Percentiles rank a stretch among this genome's conserved stretches.
phyloP scores from a whole-genome alignment of 2,888 invertebrate genomes.

The Parnassius smintheus region DNA sequence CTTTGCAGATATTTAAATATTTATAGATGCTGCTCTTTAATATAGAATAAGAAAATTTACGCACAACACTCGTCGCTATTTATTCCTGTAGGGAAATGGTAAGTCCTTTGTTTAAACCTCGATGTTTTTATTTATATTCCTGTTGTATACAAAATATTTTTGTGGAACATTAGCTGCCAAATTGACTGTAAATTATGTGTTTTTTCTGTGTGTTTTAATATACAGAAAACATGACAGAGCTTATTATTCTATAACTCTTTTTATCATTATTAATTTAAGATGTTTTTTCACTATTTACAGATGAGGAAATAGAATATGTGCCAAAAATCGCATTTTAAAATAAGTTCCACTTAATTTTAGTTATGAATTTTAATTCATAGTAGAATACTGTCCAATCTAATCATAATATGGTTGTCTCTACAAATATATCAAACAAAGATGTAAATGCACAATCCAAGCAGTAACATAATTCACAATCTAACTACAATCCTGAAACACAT shows the following conservation, averaged over 20 bases:
- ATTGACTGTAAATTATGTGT: too few relatives aligned
- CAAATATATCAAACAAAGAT: constrained; percentile 7
- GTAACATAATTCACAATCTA: not conserved
- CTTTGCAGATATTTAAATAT: constrained; percentile 79
- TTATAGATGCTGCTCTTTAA: constrained; percentile 64
- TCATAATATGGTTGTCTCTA: constrained; percentile 15
- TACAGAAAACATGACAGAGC: too few relatives aligned
- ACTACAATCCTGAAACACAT: constrained; percentile 8
- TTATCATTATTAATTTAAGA: not conserved
- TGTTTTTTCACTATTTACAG: constrained; percentile 11
- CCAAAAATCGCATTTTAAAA: not conserved
- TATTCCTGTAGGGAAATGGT: constrained; percentile 52
- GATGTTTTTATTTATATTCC: constrained; percentile 11
- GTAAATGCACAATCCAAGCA: constrained; percentile 6
- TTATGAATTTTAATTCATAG: constrained; percentile 6
- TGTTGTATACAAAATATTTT: not conserved
- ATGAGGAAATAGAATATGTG: constrained; percentile 7
- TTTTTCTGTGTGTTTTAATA: too few relatives aligned
- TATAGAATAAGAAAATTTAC: constrained; percentile 45
- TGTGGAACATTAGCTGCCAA: not conserved
- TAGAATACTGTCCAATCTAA: constrained; percentile 8
- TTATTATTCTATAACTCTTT: too few relatives aligned
- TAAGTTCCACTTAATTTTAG: not conserved
- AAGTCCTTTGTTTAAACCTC: constrained; percentile 65
- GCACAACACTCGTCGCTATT: constrained; percentile 43